phyloP scores from a whole-genome alignment of 1,140 invertebrate genomes.

The Venturia canescens region DNA sequence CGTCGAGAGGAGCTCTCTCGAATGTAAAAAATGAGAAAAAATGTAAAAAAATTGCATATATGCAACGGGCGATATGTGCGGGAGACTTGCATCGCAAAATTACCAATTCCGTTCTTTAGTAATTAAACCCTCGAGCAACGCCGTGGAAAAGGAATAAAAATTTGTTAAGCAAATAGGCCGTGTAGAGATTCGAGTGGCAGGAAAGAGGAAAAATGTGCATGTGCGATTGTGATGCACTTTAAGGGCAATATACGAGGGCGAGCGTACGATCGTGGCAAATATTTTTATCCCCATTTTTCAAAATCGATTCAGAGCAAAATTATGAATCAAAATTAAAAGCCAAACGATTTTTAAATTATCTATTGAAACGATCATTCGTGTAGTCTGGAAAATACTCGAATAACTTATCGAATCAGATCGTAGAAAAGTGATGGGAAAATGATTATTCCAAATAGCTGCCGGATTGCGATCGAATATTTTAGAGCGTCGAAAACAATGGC shows the following conservation, averaged over 20 bases:
- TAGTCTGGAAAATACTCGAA: too few relatives aligned
- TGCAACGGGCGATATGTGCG: conserved; percentile 10
- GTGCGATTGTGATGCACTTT: not conserved
- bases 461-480: not conserved
- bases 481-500: not conserved
- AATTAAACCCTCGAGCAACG: conserved; percentile 40
- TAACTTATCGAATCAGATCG: not conserved
- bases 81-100: conserved; percentile 25
- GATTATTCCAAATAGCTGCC: not conserved
- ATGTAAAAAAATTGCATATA: not conserved
- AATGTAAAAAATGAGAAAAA: not conserved
- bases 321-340: too few relatives aligned
- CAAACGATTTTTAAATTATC: too few relatives aligned
- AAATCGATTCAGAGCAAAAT: too few relatives aligned
- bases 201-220: not conserved
- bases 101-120: conserved; percentile 42
- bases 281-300: too few relatives aligned
- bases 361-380: too few relatives aligned
- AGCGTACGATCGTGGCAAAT: not conserved
- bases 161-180: conserved; percentile 70
- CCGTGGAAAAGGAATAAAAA: conserved; percentile 47
- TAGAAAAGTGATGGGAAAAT: not conserved
- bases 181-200: conserved; percentile 35
- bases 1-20: not conserved
- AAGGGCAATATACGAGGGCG: not conserved